phyloP scores from a whole-genome alignment of 2,113 vertebrate species.

The Hystrix cristata region DNA sequence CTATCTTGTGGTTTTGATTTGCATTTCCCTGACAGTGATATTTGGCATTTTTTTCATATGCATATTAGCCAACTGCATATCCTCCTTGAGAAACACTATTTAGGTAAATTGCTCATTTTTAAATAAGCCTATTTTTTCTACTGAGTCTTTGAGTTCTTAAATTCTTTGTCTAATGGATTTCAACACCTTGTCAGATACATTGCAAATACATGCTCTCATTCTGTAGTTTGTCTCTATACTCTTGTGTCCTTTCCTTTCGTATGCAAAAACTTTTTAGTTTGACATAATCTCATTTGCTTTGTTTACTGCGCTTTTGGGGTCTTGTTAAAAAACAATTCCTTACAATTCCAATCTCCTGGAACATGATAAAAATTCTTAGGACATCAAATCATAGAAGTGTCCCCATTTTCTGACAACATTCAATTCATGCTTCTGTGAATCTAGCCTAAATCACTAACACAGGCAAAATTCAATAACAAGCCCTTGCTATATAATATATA shows the following conservation, averaged over 20 bases:
- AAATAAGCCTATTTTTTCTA: background rate
- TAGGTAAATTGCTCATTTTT: background rate
- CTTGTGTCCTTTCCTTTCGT: background rate
- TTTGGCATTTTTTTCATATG: background rate
- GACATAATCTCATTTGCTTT: background rate
- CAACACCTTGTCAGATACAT: background rate
- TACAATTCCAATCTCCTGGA: background rate
- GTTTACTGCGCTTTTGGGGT: background rate
- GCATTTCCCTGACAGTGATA: background rate
- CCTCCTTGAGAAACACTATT: background rate
- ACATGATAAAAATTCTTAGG: slow-evolving; percentile 21
- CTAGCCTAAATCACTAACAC: slow-evolving; percentile 27
- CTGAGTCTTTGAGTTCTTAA: background rate
- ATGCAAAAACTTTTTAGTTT: background rate
- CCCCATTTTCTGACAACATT: background rate
- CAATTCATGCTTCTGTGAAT: slow-evolving; percentile 7
- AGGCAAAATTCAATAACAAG: background rate
- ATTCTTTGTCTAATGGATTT: background rate
- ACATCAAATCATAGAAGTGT: background rate
- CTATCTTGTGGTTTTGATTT: background rate
- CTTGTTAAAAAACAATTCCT: background rate
- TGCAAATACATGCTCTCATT: background rate
- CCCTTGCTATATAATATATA: background rate
- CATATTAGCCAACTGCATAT: background rate
- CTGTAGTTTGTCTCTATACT: background rate